A percentile compares a stretch with the other conserved stretches of the same genome.
Conservation (phyloP, 2,113 vertebrate species). For the Electrona antarctica region DNA sequence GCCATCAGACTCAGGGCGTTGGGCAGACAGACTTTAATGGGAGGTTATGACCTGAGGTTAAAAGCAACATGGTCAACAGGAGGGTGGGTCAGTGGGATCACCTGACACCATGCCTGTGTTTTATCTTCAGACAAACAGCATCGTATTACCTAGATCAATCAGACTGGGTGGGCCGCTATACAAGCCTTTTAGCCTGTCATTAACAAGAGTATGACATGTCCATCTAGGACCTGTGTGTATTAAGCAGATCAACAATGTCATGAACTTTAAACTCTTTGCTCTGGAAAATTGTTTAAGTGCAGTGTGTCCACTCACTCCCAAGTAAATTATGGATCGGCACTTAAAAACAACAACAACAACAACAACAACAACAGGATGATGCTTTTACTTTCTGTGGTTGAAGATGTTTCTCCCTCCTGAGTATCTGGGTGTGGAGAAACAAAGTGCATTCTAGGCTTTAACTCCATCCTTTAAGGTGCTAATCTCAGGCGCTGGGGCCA, state of each 20-base stretch:
- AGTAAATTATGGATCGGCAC: background rate
- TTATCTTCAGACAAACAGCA: conserved; percentile 56
- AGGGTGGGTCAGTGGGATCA: conserved; percentile 17
- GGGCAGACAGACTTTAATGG: conserved; percentile 39
- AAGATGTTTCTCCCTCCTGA: conserved; percentile 8
- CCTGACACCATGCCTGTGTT: conserved; percentile 42
- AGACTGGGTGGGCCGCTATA: conserved; percentile 25
- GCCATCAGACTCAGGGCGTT: conserved; percentile 47
- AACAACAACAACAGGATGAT: background rate
- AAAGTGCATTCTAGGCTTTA: conserved; percentile 40
- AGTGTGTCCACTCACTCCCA: background rate
- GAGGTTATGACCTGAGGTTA: conserved; percentile 45
- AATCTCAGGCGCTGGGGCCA: conserved; percentile 28
- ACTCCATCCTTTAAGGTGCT: conserved; percentile 31
- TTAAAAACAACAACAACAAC: too few relatives aligned
- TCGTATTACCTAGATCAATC: conserved; percentile 64
- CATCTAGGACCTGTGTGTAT: conserved; percentile 31
- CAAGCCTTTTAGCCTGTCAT: conserved; percentile 61
- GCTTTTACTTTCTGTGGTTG: conserved; percentile 10
- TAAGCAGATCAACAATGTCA: conserved; percentile 7
- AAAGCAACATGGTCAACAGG: conserved; percentile 46
- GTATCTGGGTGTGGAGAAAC: conserved; percentile 31
- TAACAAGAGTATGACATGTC: conserved; percentile 54
- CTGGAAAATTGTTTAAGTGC: background rate
- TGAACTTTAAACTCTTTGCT: background rate